phyloP scores from a whole-genome alignment of 2,113 vertebrate species.

The Dicaeum eximium region DNA sequence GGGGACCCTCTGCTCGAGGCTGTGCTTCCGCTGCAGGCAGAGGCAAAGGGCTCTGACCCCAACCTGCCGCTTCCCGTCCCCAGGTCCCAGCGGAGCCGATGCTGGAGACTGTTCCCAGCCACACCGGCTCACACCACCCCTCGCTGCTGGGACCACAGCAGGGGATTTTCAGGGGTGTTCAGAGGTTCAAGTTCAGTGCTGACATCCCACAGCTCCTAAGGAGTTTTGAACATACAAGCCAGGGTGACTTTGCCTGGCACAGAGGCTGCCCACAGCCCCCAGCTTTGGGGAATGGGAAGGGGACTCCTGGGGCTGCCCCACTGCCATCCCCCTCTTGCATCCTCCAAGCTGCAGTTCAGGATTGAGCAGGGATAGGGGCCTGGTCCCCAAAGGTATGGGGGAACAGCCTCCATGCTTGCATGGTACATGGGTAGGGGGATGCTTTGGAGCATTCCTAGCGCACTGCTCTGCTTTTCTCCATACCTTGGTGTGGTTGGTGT shows the following conservation, averaged over 20 bases:
- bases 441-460: background rate
- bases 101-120: background rate
- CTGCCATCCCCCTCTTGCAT: background rate
- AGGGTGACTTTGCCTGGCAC: background rate
- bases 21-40: background rate
- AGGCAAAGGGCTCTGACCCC: background rate
- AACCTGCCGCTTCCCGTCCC: background rate
- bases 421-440: background rate
- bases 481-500: constrained; percentile 32
- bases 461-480: background rate
- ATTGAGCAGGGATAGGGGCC: background rate
- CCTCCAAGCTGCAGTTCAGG: background rate
- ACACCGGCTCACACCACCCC: rapidly evolving
- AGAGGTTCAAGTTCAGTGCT: background rate
- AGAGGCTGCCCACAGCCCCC: background rate
- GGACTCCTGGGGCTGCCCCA: background rate
- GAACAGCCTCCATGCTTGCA: background rate
- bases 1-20: background rate
- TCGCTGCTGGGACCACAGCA: rapidly evolving
- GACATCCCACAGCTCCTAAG: background rate
- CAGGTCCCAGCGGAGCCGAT: background rate
- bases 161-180: rapidly evolving
- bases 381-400: background rate
- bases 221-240: background rate
- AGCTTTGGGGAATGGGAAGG: background rate